Percentiles rank a stretch among this genome's conserved stretches.
phyloP scores from a whole-genome alignment of 2,797 vertebrate genomes.

The Enteromius trimaculatus region DNA sequence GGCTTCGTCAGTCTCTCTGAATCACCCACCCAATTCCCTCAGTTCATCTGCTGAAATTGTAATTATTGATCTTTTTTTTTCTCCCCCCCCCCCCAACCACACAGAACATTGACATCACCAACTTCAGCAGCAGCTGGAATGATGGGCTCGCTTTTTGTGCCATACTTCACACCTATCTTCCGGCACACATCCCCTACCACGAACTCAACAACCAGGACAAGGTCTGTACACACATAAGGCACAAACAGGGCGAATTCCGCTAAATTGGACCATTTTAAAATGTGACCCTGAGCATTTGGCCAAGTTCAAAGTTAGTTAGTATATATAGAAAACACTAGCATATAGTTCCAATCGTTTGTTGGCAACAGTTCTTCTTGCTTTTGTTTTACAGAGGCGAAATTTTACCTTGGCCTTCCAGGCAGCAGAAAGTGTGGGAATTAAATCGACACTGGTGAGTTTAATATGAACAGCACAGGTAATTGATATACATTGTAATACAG shows the following conservation, averaged over 20 bases:
- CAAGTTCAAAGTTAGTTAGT: neutral
- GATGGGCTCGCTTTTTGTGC: conserved; percentile 90
- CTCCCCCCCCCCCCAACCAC: neutral
- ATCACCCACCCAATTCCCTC: conserved; percentile 12
- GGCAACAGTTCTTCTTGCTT: neutral
- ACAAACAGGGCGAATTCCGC: neutral
- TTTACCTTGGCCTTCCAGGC: conserved; percentile 89
- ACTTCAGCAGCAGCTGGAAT: conserved; percentile 93
- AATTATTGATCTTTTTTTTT: conserved; percentile 24
- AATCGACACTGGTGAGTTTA: conserved; percentile 85
- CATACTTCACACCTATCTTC: conserved; percentile 88
- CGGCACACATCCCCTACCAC: conserved; percentile 87
- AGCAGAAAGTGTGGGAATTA: conserved; percentile 89
- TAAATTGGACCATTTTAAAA: neutral
- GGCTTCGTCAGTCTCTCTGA: neutral
- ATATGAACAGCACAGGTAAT: neutral
- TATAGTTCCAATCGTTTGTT: neutral
- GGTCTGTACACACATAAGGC: conserved; percentile 67
- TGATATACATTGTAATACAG: neutral
- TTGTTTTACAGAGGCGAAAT: conserved; percentile 81
- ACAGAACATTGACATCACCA: conserved; percentile 90
- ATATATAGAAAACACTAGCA: neutral
- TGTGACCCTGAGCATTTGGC: neutral
- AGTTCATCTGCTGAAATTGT: conserved; percentile 36
- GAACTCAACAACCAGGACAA: conserved; percentile 87